A percentile compares a stretch with the other conserved stretches of the same genome.
These are phyloP conservation scores for Drosophila quinaria DNA, from an alignment of 2,888 invertebrate genomes.

Conservation along the genomic window DNA sequence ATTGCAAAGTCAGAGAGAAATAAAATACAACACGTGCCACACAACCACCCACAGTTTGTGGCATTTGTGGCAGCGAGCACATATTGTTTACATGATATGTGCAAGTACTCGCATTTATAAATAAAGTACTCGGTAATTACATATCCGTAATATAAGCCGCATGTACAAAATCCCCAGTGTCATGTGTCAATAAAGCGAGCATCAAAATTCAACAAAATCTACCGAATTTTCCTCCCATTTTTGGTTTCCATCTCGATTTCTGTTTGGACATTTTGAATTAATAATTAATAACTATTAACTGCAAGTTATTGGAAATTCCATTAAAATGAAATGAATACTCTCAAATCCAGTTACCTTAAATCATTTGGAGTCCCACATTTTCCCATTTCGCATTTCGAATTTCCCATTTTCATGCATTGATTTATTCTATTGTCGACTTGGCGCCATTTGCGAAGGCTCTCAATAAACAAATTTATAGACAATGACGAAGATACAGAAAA, in stretches of 20 bases:
- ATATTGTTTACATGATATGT: slow-evolving; percentile 5
- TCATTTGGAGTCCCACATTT: not conserved
- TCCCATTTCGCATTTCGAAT: not conserved
- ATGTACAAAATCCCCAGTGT: slow-evolving; percentile 42
- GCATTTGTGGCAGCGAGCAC: slow-evolving; percentile 12
- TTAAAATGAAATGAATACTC: slow-evolving; percentile 30
- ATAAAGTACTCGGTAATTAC: slow-evolving; percentile 39
- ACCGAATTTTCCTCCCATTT: not conserved
- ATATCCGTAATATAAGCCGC: slow-evolving; percentile 30
- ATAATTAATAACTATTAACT: slow-evolving; percentile 61
- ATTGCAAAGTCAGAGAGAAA: slow-evolving; percentile 60
- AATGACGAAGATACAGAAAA: slow-evolving; percentile 31
- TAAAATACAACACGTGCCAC: slow-evolving; percentile 12
- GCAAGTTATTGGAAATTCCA: slow-evolving; percentile 41
- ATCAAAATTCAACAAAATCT: slow-evolving; percentile 20
- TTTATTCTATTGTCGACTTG: slow-evolving; percentile 47
- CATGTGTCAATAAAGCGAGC: slow-evolving; percentile 48
- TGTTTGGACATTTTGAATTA: slow-evolving; percentile 31
- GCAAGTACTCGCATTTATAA: slow-evolving; percentile 11
- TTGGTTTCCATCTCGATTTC: not conserved
- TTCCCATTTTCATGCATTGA: slow-evolving; percentile 12
- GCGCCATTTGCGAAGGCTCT: slow-evolving; percentile 55
- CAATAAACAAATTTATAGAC: slow-evolving; percentile 62
- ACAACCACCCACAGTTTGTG: slow-evolving; percentile 31
- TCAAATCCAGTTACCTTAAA: not conserved